Conservation (phyloP, 30 jellyfish, hydroid and myxozoan genomes). For the Pseudorhiza aurosa region DNA sequence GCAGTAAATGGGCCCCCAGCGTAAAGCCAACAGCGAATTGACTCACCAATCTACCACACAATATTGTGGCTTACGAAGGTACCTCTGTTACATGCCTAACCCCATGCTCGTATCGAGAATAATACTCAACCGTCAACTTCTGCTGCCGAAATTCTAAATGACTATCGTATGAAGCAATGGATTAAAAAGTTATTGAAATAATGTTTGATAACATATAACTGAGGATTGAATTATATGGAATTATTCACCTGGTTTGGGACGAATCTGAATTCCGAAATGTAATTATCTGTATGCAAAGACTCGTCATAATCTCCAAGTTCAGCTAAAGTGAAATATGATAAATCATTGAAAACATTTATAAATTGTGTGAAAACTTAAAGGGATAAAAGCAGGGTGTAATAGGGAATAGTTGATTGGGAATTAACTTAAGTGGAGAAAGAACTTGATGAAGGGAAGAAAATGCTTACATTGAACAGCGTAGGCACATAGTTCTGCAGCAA, state of each 20-base stretch:
- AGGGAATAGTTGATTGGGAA: too few relatives aligned
- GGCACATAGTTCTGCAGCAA: slow-evolving; percentile 94
- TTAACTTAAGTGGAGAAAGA: neutral
- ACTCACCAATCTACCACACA: too few relatives aligned
- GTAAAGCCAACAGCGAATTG: too few relatives aligned
- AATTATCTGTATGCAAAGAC: slow-evolving; percentile 79
- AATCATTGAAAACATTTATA: neutral
- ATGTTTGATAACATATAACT: too few relatives aligned
- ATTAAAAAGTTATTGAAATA: too few relatives aligned
- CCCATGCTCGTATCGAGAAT: too few relatives aligned
- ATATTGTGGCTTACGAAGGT: too few relatives aligned
- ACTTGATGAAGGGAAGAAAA: neutral
- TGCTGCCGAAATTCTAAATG: too few relatives aligned
- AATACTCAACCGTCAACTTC: too few relatives aligned
- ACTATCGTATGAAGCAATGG: too few relatives aligned
- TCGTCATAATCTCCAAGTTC: slow-evolving; percentile 98
- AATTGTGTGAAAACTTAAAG: neutral
- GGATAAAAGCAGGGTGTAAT: neutral
- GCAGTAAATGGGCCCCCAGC: too few relatives aligned
- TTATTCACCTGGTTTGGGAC: slow-evolving; percentile 88
- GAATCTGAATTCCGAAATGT: slow-evolving; percentile 92
- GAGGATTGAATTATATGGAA: neutral
- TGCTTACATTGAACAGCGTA: slow-evolving; percentile 96
- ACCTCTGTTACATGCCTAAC: too few relatives aligned
- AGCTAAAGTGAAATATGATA: slow-evolving; percentile 55